phyloP scores from a whole-genome alignment of 2,888 invertebrate species.

The Lasiommata megera region DNA sequence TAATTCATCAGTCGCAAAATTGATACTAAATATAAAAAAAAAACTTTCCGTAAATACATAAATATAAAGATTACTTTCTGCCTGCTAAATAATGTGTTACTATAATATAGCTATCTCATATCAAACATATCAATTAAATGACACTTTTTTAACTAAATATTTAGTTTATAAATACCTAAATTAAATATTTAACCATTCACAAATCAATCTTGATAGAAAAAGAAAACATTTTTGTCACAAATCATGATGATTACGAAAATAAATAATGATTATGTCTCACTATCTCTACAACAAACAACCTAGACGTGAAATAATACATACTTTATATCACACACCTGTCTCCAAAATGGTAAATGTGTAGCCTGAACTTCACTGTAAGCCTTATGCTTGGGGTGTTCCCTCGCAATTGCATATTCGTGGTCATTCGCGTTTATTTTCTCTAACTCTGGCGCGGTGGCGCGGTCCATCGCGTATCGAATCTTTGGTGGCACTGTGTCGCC shows the following conservation, averaged over 20 bases:
- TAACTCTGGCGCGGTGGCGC: conserved; percentile 51
- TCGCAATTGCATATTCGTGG: conserved; percentile 46
- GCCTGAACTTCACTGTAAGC: conserved; percentile 34
- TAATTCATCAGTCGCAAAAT: no score
- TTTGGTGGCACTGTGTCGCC: conserved; percentile 31
- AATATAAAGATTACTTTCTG: no score
- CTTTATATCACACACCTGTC: conserved; percentile 59
- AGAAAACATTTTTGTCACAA: neutral
- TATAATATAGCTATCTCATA: no score
- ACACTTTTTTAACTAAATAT: no score
- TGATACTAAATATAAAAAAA: no score
- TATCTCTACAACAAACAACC: conserved; percentile 1
- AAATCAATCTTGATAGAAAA: neutral
- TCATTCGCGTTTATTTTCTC: conserved; percentile 58
- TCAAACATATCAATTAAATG: no score
- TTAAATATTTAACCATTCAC: neutral
- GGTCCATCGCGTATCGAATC: conserved; percentile 48
- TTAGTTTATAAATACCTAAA: neutral
- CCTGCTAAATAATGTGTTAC: no score
- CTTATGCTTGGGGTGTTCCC: conserved; percentile 40
- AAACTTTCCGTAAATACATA: no score
- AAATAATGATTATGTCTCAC: neutral
- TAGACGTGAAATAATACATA: conserved; percentile 27
- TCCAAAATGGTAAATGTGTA: conserved; percentile 48
- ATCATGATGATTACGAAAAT: neutral